Evolutionary conservation across 1,140 invertebrate genomes (phyloP).

Genomic region (Papilio polytes): DNA sequence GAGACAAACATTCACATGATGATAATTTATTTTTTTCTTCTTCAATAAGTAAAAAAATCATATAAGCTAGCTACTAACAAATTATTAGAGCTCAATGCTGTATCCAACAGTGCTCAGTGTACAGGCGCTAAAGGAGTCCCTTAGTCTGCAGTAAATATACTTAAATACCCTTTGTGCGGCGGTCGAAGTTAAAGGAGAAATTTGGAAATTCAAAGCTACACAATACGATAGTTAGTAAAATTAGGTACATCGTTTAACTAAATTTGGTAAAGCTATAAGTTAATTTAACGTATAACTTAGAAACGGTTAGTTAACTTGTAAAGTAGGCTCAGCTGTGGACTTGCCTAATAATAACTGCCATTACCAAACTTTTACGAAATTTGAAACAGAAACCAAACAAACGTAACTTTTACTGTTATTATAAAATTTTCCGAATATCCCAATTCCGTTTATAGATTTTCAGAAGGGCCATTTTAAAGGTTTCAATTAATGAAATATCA

Average conservation of each 20-base stretch:
- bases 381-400: constrained; percentile 22
- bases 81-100: neutral
- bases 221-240: neutral
- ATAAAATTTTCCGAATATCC: constrained; percentile 10
- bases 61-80: neutral
- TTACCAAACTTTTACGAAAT: neutral
- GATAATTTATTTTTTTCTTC: neutral
- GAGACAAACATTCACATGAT: neutral
- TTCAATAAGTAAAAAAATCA: neutral
- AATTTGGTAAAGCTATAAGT: neutral
- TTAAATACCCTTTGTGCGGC: neutral
- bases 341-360: constrained; percentile 1
- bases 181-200: neutral
- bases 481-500: neutral
- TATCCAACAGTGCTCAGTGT: neutral
- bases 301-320: neutral
- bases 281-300: neutral
- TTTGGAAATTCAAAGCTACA: neutral
- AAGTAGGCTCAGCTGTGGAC: neutral
- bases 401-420: constrained; percentile 5
- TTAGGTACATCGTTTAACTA: neutral
- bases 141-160: neutral
- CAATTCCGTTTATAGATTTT: neutral
- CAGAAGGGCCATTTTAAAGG: neutral
- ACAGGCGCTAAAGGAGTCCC: too few species aligned